Evolutionary conservation across 2,888 invertebrate genomes (phyloP).

Genomic region (Drosophila bunnanda): DNA sequence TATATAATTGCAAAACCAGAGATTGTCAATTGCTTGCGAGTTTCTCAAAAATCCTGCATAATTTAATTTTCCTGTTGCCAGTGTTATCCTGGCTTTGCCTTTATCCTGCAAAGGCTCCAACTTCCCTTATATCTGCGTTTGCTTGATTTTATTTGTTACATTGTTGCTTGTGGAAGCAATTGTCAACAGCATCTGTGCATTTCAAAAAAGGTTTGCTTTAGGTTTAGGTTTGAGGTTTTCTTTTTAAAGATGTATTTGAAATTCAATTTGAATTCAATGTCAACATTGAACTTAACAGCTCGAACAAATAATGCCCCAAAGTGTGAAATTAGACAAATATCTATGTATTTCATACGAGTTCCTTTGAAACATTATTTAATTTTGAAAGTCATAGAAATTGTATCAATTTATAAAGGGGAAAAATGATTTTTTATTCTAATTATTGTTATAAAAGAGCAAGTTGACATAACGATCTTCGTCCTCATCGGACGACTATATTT

Average conservation of each 20-base stretch:
- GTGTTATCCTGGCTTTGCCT: conserved; percentile 37
- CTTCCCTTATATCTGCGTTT: background rate
- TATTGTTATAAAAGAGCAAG: too few species aligned
- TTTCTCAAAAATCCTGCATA: conserved; percentile 65
- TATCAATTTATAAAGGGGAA: too few species aligned
- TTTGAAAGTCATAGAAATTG: too few species aligned
- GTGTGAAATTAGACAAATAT: background rate
- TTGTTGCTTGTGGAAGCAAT: conserved; percentile 23
- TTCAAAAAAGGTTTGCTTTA: background rate
- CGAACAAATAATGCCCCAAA: background rate
- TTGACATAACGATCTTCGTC: too few species aligned
- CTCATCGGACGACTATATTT: too few species aligned
- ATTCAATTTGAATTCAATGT: background rate
- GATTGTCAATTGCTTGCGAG: background rate
- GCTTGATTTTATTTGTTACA: conserved; percentile 26
- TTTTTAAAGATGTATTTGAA: too few species aligned
- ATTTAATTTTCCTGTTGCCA: conserved; percentile 73
- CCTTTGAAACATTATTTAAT: too few species aligned
- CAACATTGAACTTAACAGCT: background rate
- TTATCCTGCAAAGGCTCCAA: conserved; percentile 8
- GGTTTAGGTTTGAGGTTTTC: background rate
- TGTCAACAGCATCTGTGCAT: background rate
- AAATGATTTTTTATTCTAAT: too few species aligned
- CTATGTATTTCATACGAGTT: too few species aligned
- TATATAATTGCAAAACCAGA: conserved; percentile 37